phyloP scores from a whole-genome alignment of 2,113 vertebrate species.

The Mobula birostris region DNA sequence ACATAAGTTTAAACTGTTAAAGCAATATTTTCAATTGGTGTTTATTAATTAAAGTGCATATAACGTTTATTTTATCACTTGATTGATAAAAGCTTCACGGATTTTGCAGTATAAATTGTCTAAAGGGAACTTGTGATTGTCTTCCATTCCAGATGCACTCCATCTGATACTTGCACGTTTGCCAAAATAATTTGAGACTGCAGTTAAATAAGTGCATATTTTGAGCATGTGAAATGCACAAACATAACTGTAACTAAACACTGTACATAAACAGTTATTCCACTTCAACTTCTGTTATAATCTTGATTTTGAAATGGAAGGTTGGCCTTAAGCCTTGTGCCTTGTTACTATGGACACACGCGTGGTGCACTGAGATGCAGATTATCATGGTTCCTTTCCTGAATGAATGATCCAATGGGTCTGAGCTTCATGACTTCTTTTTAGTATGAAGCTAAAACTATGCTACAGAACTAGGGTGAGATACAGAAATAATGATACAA shows the following conservation, averaged over 20 bases:
- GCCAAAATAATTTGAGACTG: not conserved
- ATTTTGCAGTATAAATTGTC: conserved; percentile 26
- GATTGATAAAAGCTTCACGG: not conserved
- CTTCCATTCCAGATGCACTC: not conserved
- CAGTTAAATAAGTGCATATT: conserved; percentile 25
- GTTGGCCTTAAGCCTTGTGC: conserved; percentile 26
- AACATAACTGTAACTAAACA: not conserved
- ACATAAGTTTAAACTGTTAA: not conserved
- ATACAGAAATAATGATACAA: not conserved
- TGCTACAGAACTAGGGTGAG: not conserved
- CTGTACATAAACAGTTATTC: not conserved
- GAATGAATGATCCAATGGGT: not conserved
- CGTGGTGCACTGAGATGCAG: not conserved
- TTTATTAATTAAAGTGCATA: not conserved
- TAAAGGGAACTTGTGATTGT: not conserved
- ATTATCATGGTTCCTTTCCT: not conserved
- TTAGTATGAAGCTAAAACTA: not conserved
- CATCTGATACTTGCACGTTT: not conserved
- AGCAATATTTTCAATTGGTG: conserved; percentile 4
- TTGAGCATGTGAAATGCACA: conserved; percentile 24
- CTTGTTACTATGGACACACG: conserved; percentile 3
- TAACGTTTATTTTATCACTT: not conserved
- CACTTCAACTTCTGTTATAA: not conserved
- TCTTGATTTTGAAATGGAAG: not conserved
- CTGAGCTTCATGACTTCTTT: not conserved